Evolutionary conservation across 2,888 invertebrate species (phyloP).

Genomic region (Ophion costatus): DNA sequence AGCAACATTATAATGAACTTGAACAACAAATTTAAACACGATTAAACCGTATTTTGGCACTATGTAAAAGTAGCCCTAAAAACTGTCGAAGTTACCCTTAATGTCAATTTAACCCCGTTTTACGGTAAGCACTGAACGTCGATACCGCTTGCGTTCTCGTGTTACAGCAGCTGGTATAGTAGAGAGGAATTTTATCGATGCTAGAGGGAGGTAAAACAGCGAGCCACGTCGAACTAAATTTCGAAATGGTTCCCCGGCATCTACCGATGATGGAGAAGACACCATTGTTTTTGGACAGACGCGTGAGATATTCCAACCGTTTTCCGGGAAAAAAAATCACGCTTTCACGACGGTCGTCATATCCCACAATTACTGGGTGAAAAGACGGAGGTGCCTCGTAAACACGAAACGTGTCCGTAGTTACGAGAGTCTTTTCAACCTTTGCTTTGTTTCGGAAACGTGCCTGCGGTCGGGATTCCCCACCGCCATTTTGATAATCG

Average conservation of each 20-base stretch:
- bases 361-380: background rate
- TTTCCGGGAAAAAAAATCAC: slow-evolving; percentile 10
- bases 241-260: background rate
- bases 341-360: background rate
- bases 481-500: slow-evolving; percentile 66
- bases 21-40: no score
- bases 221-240: background rate
- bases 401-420: background rate
- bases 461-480: slow-evolving; percentile 34
- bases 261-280: slow-evolving; percentile 15
- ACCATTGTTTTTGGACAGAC: background rate
- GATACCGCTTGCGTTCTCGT: background rate
- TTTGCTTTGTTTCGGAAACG: slow-evolving; percentile 29
- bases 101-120: no score
- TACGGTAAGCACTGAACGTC: background rate
- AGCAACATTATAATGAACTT: no score
- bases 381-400: slow-evolving; percentile 9
- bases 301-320: background rate
- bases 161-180: background rate
- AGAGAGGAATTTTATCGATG: background rate
- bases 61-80: no score
- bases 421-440: slow-evolving; percentile 20
- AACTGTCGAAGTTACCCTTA: no score
- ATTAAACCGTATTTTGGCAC: no score
- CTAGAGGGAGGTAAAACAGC: background rate